A percentile compares a stretch with the other conserved stretches of the same genome.
Conservation (phyloP, 2,113 vertebrate genomes). For the Upupa epops region DNA sequence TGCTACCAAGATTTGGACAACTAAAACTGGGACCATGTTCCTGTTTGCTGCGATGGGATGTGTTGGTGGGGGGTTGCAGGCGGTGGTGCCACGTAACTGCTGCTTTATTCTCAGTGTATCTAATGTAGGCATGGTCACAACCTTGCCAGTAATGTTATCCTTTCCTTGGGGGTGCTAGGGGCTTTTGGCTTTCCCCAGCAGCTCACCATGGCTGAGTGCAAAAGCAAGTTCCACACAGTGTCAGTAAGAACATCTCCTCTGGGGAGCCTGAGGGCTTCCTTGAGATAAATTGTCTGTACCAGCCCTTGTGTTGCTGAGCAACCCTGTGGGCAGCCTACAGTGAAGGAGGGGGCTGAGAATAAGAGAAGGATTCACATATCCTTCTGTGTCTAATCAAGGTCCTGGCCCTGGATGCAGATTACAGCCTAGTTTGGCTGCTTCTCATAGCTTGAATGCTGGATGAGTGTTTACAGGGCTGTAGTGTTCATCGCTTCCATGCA, state of each 20-base stretch:
- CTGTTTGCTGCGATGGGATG: neutral
- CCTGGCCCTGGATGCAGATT: neutral
- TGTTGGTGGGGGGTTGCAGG: neutral
- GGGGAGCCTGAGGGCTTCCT: rapidly evolving
- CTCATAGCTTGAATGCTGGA: neutral
- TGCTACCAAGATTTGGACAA: neutral
- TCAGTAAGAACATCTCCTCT: neutral
- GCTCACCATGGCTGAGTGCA: neutral
- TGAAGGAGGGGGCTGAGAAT: neutral
- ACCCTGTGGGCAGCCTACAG: neutral
- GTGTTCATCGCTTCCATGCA: neutral
- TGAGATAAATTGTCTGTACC: neutral
- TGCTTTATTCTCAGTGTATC: neutral
- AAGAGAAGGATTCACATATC: neutral
- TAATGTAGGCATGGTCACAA: neutral
- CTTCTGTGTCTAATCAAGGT: neutral
- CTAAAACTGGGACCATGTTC: neutral
- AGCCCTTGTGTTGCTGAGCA: slow-evolving; percentile 14
- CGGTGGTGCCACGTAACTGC: neutral
- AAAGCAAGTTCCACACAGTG: neutral
- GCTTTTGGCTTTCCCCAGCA: neutral
- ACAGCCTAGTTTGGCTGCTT: neutral
- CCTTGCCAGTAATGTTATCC: neutral
- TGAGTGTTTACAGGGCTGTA: neutral
- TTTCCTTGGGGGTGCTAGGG: rapidly evolving